Conservation (phyloP, 2,113 vertebrate genomes). For the Rhipidura dahli region DNA sequence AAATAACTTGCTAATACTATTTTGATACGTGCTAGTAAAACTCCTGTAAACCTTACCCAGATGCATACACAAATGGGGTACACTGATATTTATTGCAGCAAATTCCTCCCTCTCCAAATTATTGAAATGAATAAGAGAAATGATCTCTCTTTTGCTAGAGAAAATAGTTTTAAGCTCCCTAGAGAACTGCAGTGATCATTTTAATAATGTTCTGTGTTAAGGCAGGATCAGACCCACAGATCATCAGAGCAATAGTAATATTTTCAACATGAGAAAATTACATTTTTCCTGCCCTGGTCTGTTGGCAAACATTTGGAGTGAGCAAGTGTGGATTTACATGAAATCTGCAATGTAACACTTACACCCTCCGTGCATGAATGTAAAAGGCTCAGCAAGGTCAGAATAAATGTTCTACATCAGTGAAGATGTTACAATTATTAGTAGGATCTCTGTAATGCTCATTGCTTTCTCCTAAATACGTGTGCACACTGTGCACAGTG, state of each 20-base stretch:
- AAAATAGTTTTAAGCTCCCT: background rate
- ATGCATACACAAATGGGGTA: background rate
- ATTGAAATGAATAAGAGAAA: background rate
- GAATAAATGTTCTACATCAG: background rate
- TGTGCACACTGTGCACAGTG: fast-evolving
- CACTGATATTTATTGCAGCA: background rate
- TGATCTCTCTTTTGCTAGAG: background rate
- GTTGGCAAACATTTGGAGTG: background rate
- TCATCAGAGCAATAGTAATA: background rate
- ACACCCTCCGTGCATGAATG: background rate
- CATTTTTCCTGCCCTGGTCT: background rate
- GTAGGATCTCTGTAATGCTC: background rate
- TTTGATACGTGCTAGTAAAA: background rate
- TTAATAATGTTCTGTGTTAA: background rate
- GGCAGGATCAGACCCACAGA: background rate
- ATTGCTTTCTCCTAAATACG: background rate
- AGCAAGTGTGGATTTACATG: background rate
- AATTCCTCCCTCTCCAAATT: background rate
- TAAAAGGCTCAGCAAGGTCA: background rate
- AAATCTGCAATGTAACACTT: background rate
- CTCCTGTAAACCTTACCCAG: background rate
- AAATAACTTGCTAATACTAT: background rate
- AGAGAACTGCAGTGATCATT: background rate
- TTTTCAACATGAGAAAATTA: background rate
- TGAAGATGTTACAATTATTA: background rate